Evolutionary conservation across 2,888 invertebrate genomes (phyloP).

Genomic region (Orthosia gracilis): DNA sequence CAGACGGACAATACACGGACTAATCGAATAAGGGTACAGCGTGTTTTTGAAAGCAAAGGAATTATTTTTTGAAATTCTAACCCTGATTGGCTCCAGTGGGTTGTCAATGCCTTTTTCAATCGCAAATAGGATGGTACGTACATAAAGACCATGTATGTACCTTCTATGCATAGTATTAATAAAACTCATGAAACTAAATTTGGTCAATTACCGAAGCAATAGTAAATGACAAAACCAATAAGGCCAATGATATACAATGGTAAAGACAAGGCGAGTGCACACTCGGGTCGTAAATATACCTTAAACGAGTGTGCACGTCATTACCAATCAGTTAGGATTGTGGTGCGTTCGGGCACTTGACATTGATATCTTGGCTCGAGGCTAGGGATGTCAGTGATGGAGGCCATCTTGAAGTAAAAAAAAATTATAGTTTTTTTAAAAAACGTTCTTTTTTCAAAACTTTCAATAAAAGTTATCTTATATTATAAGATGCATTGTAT

Average conservation of each 20-base stretch:
- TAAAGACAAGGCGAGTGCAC: conserved; percentile 47
- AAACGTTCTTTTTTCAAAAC: no score
- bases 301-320: conserved; percentile 48
- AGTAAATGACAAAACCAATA: conserved; percentile 60
- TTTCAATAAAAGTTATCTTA: no score
- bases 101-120: conserved; percentile 10
- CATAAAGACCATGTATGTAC: not conserved
- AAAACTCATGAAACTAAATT: conserved; percentile 39
- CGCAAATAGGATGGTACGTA: not conserved
- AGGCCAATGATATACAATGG: conserved; percentile 57
- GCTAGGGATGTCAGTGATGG: not conserved
- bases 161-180: conserved; percentile 9
- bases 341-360: conserved; percentile 56
- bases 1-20: not conserved
- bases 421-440: no score
- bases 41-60: not conserved
- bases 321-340: conserved; percentile 53
- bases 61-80: not conserved
- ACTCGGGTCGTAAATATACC: conserved; percentile 55
- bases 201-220: conserved; percentile 57
- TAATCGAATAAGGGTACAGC: not conserved
- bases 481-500: no score
- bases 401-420: not conserved
- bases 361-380: conserved; percentile 43
- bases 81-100: not conserved